Percentiles rank a stretch among this genome's conserved stretches.
These are phyloP conservation scores for Lindbergichthys nudifrons DNA, from an alignment of 2,797 vertebrate species.

Conservation along the genomic window DNA sequence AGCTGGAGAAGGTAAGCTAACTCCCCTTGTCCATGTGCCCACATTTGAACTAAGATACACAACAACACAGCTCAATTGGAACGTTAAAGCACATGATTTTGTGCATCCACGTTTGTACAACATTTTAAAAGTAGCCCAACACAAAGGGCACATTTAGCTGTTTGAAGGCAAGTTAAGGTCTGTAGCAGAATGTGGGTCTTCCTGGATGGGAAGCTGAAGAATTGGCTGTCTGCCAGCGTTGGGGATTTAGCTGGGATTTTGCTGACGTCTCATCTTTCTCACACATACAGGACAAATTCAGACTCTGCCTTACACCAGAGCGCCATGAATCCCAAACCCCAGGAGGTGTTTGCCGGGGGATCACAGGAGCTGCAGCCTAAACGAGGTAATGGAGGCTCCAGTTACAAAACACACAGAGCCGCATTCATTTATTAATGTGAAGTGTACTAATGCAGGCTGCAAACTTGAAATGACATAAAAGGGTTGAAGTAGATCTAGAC, in stretches of 20 bases:
- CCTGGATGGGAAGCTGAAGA: constrained; percentile 11
- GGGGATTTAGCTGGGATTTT: constrained; percentile 38
- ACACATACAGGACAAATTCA: constrained; percentile 92
- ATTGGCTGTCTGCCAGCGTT: constrained; percentile 2
- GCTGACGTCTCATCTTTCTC: constrained; percentile 60
- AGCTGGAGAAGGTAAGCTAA: constrained; percentile 97
- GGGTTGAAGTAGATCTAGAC: constrained; percentile 25
- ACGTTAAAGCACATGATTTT: neutral
- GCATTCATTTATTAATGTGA: constrained; percentile 66
- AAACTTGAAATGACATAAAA: constrained; percentile 44
- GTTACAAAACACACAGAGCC: constrained; percentile 46
- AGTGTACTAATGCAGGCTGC: constrained; percentile 31
- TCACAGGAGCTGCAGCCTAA: constrained; percentile 96
- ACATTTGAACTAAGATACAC: constrained; percentile 25
- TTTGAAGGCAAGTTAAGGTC: constrained; percentile 2
- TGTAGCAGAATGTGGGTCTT: constrained; percentile 1
- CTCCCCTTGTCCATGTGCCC: constrained; percentile 26
- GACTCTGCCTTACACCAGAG: constrained; percentile 99
- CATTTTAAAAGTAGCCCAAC: neutral
- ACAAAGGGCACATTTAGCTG: neutral
- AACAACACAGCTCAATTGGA: constrained; percentile 6
- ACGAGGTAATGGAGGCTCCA: constrained; percentile 86
- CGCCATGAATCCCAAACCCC: constrained; percentile 91
- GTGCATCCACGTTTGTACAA: neutral
- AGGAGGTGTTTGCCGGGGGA: constrained; percentile 91